Evolutionary conservation across 1,140 invertebrate species (phyloP).

Genomic region (Habropoda laboriosa): DNA sequence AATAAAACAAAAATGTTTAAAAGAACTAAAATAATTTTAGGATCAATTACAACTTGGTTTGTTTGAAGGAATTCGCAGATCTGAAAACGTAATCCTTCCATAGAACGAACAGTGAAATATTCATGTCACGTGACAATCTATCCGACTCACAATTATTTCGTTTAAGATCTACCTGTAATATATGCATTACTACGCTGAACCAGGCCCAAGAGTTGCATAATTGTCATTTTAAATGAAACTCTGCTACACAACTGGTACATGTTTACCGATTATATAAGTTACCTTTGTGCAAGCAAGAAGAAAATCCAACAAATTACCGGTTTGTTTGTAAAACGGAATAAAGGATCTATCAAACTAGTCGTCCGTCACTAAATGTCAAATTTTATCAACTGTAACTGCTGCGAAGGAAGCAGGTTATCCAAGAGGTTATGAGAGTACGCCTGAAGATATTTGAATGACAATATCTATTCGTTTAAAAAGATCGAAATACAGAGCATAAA

Average conservation of each 20-base stretch:
- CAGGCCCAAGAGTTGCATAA: constrained; percentile 72
- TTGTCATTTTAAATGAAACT: constrained; percentile 75
- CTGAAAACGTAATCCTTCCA: neutral
- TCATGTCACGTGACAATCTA: constrained; percentile 14
- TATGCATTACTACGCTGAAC: constrained; percentile 21
- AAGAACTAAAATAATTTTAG: neutral
- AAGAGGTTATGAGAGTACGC: neutral
- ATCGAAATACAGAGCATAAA: neutral
- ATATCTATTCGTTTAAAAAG: neutral
- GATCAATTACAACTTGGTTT: neutral
- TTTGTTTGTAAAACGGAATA: neutral
- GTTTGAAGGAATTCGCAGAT: neutral
- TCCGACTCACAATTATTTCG: constrained; percentile 3
- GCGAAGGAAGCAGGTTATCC: neutral
- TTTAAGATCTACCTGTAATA: constrained; percentile 18
- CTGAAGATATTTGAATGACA: neutral
- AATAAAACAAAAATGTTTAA: neutral
- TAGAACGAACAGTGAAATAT: neutral
- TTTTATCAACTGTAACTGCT: neutral
- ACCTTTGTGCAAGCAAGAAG: neutral
- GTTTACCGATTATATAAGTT: constrained; percentile 61
- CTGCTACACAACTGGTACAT: constrained; percentile 33
- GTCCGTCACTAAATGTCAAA: neutral
- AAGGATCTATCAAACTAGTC: neutral
- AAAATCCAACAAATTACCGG: neutral